phyloP scores from a whole-genome alignment of 1,140 invertebrate genomes.

The Adoxophyes honmai region DNA sequence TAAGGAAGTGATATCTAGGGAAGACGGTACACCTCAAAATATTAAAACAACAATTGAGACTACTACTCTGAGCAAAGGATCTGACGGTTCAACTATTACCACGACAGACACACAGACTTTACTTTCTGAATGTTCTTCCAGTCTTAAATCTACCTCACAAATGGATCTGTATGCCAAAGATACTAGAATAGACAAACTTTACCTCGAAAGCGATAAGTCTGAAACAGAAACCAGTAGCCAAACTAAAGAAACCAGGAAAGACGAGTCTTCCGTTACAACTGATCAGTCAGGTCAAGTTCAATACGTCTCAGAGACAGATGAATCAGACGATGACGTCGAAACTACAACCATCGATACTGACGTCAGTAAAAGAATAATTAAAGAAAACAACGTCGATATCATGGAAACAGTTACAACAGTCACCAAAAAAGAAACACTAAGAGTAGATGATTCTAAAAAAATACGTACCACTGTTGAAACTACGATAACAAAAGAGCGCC shows the following conservation, averaged over 20 bases:
- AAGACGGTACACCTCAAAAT: conserved; percentile 75
- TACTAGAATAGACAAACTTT: conserved; percentile 36
- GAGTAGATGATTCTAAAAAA: conserved; percentile 54
- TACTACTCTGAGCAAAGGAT: conserved; percentile 70
- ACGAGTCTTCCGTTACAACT: conserved; percentile 27
- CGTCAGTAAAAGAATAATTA: conserved; percentile 67
- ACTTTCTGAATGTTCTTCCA: conserved; percentile 74
- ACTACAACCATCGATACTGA: conserved; percentile 70
- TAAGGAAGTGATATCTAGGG: conserved; percentile 74
- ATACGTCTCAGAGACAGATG: conserved; percentile 46
- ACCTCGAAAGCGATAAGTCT: conserved; percentile 43
- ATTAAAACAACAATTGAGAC: conserved; percentile 78
- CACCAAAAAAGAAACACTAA: conserved; percentile 69
- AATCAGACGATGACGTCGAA: conserved; percentile 59
- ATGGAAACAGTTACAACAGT: conserved; percentile 70
- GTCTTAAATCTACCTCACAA: conserved; percentile 68
- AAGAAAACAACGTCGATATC: conserved; percentile 63
- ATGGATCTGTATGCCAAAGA: conserved; percentile 59
- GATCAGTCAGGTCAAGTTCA: conserved; percentile 27
- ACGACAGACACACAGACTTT: conserved; percentile 72
- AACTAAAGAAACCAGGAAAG: conserved; percentile 30
- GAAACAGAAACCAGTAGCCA: conserved; percentile 26
- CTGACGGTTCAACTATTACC: conserved; percentile 69
- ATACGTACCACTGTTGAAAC: conserved; percentile 70
- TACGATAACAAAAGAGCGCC: conserved; percentile 62